A percentile compares a stretch with the other conserved stretches of the same genome.
These are phyloP conservation scores for Syngnathus typhle DNA, from an alignment of 2,113 vertebrate species.

Conservation along the genomic window DNA sequence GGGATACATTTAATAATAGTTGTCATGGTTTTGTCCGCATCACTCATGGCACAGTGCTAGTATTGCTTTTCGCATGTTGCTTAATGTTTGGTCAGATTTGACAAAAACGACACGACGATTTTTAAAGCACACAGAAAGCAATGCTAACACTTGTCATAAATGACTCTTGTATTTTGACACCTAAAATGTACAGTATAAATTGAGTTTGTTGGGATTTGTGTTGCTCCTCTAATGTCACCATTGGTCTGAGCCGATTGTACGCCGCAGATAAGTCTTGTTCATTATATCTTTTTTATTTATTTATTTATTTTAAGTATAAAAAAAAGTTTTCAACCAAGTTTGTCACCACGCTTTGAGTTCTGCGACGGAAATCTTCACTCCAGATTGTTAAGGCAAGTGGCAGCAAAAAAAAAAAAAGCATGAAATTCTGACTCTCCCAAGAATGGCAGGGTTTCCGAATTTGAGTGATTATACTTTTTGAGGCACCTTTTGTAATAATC, in stretches of 20 bases:
- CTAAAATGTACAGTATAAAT: not conserved
- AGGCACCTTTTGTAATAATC: slow-evolving; percentile 53
- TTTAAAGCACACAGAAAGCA: not conserved
- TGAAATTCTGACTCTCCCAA: not conserved
- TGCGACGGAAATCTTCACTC: slow-evolving; percentile 40
- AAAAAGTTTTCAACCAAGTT: slow-evolving; percentile 40
- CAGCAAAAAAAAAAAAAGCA: slow-evolving; percentile 19
- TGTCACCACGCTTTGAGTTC: slow-evolving; percentile 5
- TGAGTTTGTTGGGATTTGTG: not conserved
- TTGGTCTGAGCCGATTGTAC: slow-evolving; percentile 52
- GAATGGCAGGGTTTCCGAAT: slow-evolving; percentile 31
- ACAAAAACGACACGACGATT: not conserved
- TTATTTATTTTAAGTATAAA: slow-evolving; percentile 32
- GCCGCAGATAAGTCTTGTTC: slow-evolving; percentile 35
- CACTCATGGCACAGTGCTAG: not conserved
- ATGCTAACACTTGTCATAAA: not conserved
- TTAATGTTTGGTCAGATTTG: not conserved
- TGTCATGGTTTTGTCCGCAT: not conserved
- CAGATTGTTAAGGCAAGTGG: slow-evolving; percentile 57
- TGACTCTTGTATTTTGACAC: not conserved
- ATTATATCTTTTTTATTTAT: not conserved
- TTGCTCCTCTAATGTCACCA: slow-evolving; percentile 24
- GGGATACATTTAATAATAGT: too few relatives aligned
- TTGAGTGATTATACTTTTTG: slow-evolving; percentile 8
- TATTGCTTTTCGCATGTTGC: not conserved